Conservation (phyloP, 2,888 invertebrate genomes). For the Apomyelois bistriatella region DNA sequence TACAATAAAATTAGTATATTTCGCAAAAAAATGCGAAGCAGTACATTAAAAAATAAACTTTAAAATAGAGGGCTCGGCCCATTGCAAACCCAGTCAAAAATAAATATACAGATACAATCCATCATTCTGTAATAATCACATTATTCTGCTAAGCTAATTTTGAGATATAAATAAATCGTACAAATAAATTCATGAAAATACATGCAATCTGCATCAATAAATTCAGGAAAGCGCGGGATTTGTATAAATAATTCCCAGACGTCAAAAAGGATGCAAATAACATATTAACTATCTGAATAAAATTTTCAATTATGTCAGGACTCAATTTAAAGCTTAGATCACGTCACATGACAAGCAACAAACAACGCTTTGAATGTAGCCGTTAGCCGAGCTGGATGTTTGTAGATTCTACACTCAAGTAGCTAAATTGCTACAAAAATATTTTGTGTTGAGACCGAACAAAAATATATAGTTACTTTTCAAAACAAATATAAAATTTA, state of each 20-base stretch:
- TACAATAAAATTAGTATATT: neutral
- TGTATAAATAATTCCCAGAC: neutral
- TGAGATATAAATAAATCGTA: constrained; percentile 4
- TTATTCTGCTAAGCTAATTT: neutral
- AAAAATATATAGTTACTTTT: too few species aligned
- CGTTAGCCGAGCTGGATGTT: too few species aligned
- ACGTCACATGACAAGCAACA: neutral
- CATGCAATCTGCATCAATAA: constrained; percentile 13
- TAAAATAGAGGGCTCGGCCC: constrained; percentile 30
- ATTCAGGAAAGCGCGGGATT: constrained; percentile 4
- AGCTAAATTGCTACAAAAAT: too few species aligned
- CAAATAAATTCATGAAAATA: constrained; percentile 13
- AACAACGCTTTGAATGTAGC: neutral
- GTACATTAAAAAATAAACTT: neutral
- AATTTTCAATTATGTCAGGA: neutral
- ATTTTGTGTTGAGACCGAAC: too few species aligned
- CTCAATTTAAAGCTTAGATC: neutral
- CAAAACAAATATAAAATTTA: too few species aligned
- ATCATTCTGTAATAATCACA: constrained; percentile 7
- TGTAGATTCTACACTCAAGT: too few species aligned
- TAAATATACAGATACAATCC: constrained; percentile 18
- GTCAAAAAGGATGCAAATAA: neutral
- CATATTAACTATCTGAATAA: neutral
- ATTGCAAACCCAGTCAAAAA: constrained; percentile 32
- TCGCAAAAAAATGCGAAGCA: neutral